Conservation (phyloP, 2,797 vertebrate species). For the Ambastaia sidthimunki region DNA sequence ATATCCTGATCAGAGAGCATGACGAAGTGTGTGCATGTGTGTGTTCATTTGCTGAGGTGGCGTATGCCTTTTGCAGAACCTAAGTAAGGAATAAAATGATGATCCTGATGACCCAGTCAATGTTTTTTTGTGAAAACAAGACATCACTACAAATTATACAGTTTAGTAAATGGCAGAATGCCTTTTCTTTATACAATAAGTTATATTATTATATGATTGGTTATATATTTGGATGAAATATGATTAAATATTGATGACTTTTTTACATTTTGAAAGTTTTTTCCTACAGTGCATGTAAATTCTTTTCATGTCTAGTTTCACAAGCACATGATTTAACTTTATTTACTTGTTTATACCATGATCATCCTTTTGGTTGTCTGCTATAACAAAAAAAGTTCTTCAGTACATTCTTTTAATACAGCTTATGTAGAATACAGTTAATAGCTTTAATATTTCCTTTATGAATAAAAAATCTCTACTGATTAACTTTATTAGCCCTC, state of each 20-base stretch:
- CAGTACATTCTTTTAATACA: background rate
- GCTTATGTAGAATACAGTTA: background rate
- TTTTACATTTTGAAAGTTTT: background rate
- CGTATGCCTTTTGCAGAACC: background rate
- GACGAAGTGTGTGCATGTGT: slow-evolving; percentile 7
- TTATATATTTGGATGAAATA: background rate
- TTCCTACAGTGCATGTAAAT: background rate
- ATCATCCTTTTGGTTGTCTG: background rate
- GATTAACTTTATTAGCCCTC: slow-evolving; percentile 41
- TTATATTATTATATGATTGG: background rate
- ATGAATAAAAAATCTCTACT: slow-evolving; percentile 1
- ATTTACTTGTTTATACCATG: too few species aligned
- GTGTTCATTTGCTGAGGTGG: background rate
- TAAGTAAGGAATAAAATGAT: background rate
- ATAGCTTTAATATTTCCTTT: background rate
- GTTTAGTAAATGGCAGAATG: too few species aligned
- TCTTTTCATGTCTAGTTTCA: background rate
- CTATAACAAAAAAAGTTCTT: background rate
- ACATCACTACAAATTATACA: too few species aligned
- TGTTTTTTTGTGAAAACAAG: background rate
- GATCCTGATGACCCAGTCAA: background rate
- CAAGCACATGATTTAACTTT: background rate
- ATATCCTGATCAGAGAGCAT: slow-evolving; percentile 35
- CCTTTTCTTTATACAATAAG: background rate
- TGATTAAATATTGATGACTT: too few species aligned